Conservation (phyloP, 1,140 invertebrate species). For the Pachypeltis micranthus region DNA sequence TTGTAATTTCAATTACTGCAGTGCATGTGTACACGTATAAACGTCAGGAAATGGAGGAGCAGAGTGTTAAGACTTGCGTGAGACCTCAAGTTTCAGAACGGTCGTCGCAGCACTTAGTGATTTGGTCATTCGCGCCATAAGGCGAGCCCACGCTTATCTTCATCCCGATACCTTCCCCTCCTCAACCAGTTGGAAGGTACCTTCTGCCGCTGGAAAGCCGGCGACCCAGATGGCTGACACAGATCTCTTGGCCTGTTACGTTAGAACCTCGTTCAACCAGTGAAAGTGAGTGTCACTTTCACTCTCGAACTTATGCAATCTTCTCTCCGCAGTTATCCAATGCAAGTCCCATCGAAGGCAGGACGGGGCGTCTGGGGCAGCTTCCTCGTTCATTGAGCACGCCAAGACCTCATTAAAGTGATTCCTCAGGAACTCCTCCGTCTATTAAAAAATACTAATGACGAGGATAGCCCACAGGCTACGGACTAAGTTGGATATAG, state of each 20-base stretch:
- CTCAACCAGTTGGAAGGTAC: too few relatives aligned
- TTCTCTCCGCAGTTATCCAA: neutral
- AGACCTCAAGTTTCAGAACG: too few relatives aligned
- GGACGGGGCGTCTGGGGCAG: too few relatives aligned
- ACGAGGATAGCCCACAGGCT: neutral
- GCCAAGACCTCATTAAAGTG: neutral
- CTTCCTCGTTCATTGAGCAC: neutral
- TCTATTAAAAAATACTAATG: neutral
- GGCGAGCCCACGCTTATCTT: too few relatives aligned
- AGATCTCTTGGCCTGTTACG: constrained; percentile 1
- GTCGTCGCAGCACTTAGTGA: too few relatives aligned
- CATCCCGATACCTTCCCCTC: too few relatives aligned
- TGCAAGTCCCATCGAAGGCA: constrained; percentile 7
- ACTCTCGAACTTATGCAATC: neutral
- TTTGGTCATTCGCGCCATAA: too few relatives aligned
- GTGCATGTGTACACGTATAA: too few relatives aligned
- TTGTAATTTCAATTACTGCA: too few relatives aligned
- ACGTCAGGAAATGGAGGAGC: too few relatives aligned
- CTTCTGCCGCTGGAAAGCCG: neutral
- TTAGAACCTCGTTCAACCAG: neutral
- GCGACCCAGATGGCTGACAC: constrained; percentile 7
- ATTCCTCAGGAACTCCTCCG: neutral
- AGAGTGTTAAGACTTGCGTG: too few relatives aligned
- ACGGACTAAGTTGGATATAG: neutral
- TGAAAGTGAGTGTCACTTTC: constrained; percentile 3